phyloP scores from a whole-genome alignment of 2,797 vertebrate species.

The Kryptolebias ocellatus region DNA sequence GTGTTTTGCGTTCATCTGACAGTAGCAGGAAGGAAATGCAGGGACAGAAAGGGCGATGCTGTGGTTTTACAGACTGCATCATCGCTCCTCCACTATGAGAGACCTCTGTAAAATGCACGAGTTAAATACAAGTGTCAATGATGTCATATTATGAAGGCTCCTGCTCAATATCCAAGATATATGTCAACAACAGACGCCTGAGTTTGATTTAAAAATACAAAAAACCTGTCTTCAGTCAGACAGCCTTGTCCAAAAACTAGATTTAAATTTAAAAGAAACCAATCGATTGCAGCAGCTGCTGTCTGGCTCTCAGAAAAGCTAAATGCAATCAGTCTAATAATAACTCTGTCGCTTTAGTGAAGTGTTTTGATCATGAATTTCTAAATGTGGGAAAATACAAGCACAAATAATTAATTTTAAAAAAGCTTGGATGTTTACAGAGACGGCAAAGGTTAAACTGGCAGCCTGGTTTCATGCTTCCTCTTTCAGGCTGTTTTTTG shows the following conservation, averaged over 20 bases:
- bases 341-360: not conserved
- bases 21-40: not conserved
- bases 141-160: not conserved
- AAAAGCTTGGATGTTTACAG: not conserved
- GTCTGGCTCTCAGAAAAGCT: not conserved
- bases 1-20: not conserved
- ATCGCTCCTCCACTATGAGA: not conserved
- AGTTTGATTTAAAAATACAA: not conserved
- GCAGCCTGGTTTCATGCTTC: slow-evolving; percentile 27
- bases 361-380: too few relatives aligned
- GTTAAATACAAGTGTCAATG: not conserved
- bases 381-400: not conserved
- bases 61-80: not conserved
- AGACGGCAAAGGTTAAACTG: slow-evolving; percentile 17
- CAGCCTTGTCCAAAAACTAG: not conserved
- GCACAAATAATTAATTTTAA: not conserved
- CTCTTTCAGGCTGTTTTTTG: slow-evolving; percentile 36
- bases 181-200: not conserved
- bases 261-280: not conserved
- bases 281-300: not conserved
- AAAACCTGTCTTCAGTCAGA: not conserved
- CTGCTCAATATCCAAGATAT: not conserved
- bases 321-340: not conserved
- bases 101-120: not conserved
- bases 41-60: not conserved